Evolutionary conservation across 2,797 vertebrate species (phyloP).

Genomic region (Loriculus beryllinus): DNA sequence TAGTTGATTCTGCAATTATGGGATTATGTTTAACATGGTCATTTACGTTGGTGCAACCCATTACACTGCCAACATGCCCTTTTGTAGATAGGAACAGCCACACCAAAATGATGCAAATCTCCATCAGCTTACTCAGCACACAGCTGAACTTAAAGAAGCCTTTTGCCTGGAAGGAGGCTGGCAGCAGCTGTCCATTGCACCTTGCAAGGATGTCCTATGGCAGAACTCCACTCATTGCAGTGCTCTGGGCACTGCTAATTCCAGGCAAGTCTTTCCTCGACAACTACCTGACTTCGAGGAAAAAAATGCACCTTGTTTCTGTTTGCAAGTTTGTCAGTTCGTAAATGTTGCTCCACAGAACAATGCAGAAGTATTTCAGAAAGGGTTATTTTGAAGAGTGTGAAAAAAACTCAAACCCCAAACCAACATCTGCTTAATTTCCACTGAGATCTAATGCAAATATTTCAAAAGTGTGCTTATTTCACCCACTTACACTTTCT

Average conservation of each 20-base stretch:
- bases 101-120: neutral
- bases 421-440: neutral
- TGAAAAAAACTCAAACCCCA: neutral
- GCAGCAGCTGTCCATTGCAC: neutral
- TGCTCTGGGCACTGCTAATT: neutral
- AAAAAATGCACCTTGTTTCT: neutral
- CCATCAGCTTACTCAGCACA: neutral
- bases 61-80: neutral
- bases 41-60: neutral
- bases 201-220: neutral
- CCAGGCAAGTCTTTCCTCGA: neutral
- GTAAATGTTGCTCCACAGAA: neutral
- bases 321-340: neutral
- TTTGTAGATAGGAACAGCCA: neutral
- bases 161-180: neutral
- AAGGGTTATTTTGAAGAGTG: neutral
- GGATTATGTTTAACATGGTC: neutral
- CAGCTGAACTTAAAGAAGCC: neutral
- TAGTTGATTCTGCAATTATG: neutral
- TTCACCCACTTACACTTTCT: conserved; percentile 82
- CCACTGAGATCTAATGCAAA: neutral
- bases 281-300: neutral
- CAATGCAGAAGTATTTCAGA: neutral
- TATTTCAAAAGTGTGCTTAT: neutral
- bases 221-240: neutral